Evolutionary conservation across 1,140 invertebrate species (phyloP), one percentile per base, ranked within the genome.

Genomic region (Temnothorax longispinosus): DNA sequence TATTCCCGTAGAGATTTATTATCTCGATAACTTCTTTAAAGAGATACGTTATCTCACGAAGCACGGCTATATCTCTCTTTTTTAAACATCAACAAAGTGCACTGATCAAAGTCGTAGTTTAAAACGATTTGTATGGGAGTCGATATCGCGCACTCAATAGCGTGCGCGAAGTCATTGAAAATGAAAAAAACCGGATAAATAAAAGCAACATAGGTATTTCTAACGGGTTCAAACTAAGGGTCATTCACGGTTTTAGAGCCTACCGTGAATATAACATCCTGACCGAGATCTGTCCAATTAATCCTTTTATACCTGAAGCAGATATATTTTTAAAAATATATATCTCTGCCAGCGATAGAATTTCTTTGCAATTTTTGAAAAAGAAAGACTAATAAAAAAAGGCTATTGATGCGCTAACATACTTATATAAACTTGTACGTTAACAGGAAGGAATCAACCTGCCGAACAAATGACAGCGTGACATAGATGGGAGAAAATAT

Each of bases 21-120:
- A 84, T 84, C 69, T 60, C 69, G 80, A 60, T 65, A 50, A 82
- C 67, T 84, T 75, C 54, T 75, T 56, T 84, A 84, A 84, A 84
- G 56, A 84, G 80, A 60, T 60, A 84, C 80, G 27, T 58, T 82
- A 74, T 82, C 80, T 82, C 80, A 15, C 54, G 52, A 47, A 72
- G 65, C 52, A 38, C n/a, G 64, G 10, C 35, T 69, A n/a, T 27
- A 27, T 27, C 27, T 54, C 15, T 15, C 72, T 62, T 44, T 44
- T 50, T 47, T 74, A 84, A 84, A 60, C 47, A 44, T 21, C 54
- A 74, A 84, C 47, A 84, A 74, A 44, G 6, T 69, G 65, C 35
- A 52, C 75, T 2, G 56, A 35, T 52, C 77, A 54, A 69, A 81
- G 47, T 54, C 47, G 47, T 13, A 41, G 13, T 67, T 80, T 44